phyloP scores from a whole-genome alignment of 2,888 invertebrate genomes.

The Prenolepis imparis region DNA sequence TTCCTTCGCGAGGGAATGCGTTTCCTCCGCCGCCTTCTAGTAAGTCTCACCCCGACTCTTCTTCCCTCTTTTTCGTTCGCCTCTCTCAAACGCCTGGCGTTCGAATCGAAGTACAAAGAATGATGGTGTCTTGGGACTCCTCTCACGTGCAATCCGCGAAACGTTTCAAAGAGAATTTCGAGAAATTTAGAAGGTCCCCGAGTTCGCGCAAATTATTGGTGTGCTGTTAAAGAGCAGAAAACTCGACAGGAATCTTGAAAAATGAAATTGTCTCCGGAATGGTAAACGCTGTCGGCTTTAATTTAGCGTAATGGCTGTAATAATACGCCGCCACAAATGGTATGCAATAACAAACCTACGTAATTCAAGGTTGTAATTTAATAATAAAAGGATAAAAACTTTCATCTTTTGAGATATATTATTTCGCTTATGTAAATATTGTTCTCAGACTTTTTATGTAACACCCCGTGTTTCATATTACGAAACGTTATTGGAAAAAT shows the following conservation, averaged over 20 bases:
- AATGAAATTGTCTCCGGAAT: slow-evolving; percentile 14
- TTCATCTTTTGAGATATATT: not conserved
- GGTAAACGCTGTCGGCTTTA: not conserved
- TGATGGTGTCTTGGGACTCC: not conserved
- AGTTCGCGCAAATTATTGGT: slow-evolving; percentile 21
- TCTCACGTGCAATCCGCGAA: not conserved
- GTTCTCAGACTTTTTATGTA: too few relatives aligned
- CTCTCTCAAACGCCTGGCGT: not conserved
- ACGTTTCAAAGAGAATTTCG: not conserved
- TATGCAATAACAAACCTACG: not conserved
- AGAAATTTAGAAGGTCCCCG: slow-evolving; percentile 21
- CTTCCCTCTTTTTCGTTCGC: slow-evolving; percentile 22
- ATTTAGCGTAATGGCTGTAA: slow-evolving; percentile 14
- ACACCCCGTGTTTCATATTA: too few relatives aligned
- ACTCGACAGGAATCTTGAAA: slow-evolving; percentile 29
- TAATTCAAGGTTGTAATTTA: not conserved
- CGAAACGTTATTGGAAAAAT: too few relatives aligned
- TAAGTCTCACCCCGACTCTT: not conserved
- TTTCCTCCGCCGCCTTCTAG: slow-evolving; percentile 13
- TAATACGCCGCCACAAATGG: not conserved
- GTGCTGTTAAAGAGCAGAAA: slow-evolving; percentile 12
- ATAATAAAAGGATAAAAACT: not conserved
- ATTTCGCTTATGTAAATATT: too few relatives aligned
- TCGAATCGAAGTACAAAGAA: slow-evolving; percentile 16
- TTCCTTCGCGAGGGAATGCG: slow-evolving; percentile 30